These are phyloP conservation scores for Piscicola geometra DNA, from an alignment of 2,888 invertebrate species.

Conservation along the genomic window DNA sequence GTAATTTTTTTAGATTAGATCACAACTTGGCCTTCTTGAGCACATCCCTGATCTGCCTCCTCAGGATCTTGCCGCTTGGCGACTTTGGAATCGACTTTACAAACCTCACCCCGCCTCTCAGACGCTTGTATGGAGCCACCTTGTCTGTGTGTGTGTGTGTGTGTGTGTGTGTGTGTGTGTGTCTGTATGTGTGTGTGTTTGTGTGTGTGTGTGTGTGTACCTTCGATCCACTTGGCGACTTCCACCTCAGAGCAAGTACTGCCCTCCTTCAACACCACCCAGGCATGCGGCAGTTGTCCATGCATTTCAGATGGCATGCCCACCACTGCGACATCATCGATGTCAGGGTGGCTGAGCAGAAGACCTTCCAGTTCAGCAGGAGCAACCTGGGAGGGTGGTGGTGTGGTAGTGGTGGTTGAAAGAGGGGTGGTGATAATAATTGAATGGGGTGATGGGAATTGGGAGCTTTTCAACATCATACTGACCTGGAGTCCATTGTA, in stretches of 20 bases:
- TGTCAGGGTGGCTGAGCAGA: slow-evolving; percentile 23
- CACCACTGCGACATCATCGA: slow-evolving; percentile 34
- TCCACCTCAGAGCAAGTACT: slow-evolving; percentile 19
- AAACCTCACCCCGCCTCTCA: slow-evolving; percentile 38
- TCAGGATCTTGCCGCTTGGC: slow-evolving; percentile 32
- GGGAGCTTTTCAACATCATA: neutral
- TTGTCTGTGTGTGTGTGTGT: slow-evolving; percentile 15
- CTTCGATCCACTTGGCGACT: slow-evolving; percentile 20
- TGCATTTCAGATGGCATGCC: slow-evolving; percentile 15
- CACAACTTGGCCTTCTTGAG: slow-evolving; percentile 6
- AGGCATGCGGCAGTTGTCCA: slow-evolving; percentile 35
- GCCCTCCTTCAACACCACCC: slow-evolving; percentile 28
- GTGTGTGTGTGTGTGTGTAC: neutral
- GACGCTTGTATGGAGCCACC: slow-evolving; percentile 37
- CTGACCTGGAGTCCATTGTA: slow-evolving; percentile 38
- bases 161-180: neutral
- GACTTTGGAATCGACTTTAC: slow-evolving; percentile 33
- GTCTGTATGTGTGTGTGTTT: slow-evolving; percentile 2
- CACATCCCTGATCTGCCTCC: slow-evolving; percentile 16
- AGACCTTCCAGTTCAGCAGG: slow-evolving; percentile 36
- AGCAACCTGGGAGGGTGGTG: slow-evolving; percentile 34
- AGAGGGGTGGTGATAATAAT: no score
- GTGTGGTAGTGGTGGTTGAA: no score
- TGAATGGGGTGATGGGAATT: no score
- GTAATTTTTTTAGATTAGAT: no score